These are phyloP conservation scores for Gastrophysa polygoni DNA, from an alignment of 2,888 invertebrate species.

Conservation along the genomic window DNA sequence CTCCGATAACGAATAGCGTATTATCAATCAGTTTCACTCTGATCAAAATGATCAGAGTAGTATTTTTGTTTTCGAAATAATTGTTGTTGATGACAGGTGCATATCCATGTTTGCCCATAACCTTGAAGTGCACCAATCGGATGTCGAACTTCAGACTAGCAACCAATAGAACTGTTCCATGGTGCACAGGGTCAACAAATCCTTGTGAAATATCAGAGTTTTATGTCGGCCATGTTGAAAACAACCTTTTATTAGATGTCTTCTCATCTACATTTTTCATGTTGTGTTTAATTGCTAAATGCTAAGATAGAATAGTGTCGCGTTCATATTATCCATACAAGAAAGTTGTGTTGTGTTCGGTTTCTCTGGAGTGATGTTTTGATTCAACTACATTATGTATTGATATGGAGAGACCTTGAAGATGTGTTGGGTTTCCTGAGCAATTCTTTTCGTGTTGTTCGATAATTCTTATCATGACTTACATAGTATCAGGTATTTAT, in stretches of 20 bases:
- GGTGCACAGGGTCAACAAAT: slow-evolving; percentile 61
- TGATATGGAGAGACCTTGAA: slow-evolving; percentile 57
- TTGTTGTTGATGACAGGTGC: slow-evolving; percentile 55
- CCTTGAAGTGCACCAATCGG: slow-evolving; percentile 59
- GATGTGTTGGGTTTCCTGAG: slow-evolving; percentile 54
- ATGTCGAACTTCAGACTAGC: slow-evolving; percentile 48
- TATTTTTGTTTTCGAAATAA: slow-evolving; percentile 5
- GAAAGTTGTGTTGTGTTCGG: slow-evolving; percentile 43
- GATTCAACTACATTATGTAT: slow-evolving; percentile 51
- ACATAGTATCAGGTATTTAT: slow-evolving; percentile 50
- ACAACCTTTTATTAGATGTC: slow-evolving; percentile 58
- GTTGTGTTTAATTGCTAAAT: slow-evolving; percentile 47
- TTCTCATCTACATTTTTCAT: slow-evolving; percentile 55
- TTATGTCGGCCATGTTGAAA: slow-evolving; percentile 62
- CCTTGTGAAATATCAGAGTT: slow-evolving; percentile 60
- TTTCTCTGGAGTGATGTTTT: slow-evolving; percentile 39
- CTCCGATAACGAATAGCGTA: too few species aligned
- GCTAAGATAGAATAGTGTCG: slow-evolving; percentile 37
- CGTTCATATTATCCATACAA: slow-evolving; percentile 37
- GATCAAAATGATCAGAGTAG: too few species aligned
- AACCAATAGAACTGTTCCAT: slow-evolving; percentile 53
- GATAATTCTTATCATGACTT: slow-evolving; percentile 54
- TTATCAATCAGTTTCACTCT: too few species aligned
- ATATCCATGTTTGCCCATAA: slow-evolving; percentile 59
- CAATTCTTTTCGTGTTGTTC: slow-evolving; percentile 49